These are phyloP conservation scores for Eumaeus atala DNA, from an alignment of 1,140 invertebrate genomes.

Conservation along the genomic window DNA sequence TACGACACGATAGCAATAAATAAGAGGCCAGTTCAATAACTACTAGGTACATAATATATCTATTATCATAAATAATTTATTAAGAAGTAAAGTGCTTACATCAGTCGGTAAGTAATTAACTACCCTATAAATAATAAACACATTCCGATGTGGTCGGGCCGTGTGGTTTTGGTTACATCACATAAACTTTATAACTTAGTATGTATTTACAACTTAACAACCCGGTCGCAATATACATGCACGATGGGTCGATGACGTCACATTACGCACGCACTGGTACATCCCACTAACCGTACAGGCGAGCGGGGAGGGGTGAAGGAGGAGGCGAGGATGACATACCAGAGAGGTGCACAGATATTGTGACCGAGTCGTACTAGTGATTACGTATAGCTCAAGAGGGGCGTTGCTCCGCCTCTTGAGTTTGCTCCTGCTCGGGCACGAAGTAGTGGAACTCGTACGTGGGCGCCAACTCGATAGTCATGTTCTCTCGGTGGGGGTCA, in stretches of 20 bases:
- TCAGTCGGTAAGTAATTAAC: conserved; percentile 5
- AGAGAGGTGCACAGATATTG: background rate
- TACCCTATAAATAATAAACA: background rate
- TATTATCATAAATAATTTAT: conserved; percentile 8
- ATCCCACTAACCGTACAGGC: too few relatives aligned
- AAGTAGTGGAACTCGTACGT: conserved; percentile 62
- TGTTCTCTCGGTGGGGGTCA: conserved; percentile 42
- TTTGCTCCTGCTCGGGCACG: conserved; percentile 57
- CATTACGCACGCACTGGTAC: too few relatives aligned
- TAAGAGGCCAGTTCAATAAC: background rate
- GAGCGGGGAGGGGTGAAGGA: too few relatives aligned
- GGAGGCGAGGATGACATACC: too few relatives aligned
- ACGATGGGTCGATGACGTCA: too few relatives aligned
- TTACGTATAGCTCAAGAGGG: too few relatives aligned
- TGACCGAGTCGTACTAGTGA: background rate
- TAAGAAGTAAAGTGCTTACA: background rate
- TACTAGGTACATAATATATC: conserved; percentile 3
- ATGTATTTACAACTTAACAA: too few relatives aligned
- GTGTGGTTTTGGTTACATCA: conserved; percentile 3
- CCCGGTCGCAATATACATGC: too few relatives aligned
- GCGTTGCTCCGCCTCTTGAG: conserved; percentile 31
- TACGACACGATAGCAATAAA: too few relatives aligned
- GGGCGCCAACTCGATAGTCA: conserved; percentile 51
- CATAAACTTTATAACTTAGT: background rate
- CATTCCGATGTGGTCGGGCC: background rate